These are phyloP conservation scores for Scrobipalpa atriplicella DNA, from an alignment of 2,888 invertebrate species.

Conservation along the genomic window DNA sequence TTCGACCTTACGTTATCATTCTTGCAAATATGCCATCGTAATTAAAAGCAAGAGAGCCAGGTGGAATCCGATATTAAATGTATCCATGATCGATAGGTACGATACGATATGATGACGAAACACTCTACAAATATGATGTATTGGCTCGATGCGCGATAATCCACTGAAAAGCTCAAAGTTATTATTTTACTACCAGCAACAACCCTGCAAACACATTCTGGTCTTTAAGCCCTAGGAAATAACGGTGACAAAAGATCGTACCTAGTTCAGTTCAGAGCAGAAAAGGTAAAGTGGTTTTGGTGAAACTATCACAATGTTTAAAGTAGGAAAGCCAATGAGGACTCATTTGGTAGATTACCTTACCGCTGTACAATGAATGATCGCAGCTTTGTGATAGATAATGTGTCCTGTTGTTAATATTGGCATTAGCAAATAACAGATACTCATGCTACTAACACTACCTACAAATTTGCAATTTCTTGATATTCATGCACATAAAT, in stretches of 20 bases:
- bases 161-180: slow-evolving; percentile 51
- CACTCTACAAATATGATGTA: slow-evolving; percentile 78
- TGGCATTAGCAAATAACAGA: not conserved
- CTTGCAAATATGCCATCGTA: slow-evolving; percentile 26
- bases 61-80: slow-evolving; percentile 54
- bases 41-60: slow-evolving; percentile 26
- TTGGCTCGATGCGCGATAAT: slow-evolving; percentile 70
- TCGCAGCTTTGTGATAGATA: slow-evolving; percentile 54
- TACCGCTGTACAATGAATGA: slow-evolving; percentile 66
- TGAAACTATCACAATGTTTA: slow-evolving; percentile 40
- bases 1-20: slow-evolving; percentile 11
- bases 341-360: slow-evolving; percentile 73
- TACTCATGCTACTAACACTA: not conserved
- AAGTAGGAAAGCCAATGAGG: slow-evolving; percentile 73
- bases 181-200: slow-evolving; percentile 34
- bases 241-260: not conserved
- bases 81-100: slow-evolving; percentile 67
- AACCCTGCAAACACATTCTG: slow-evolving; percentile 17
- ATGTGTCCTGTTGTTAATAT: slow-evolving; percentile 40
- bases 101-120: slow-evolving; percentile 68
- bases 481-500: not conserved
- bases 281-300: not conserved
- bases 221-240: not conserved
- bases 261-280: not conserved
- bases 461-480: not conserved